These are phyloP conservation scores for Norana najaformis DNA, from an alignment of 2,888 invertebrate species.

Conservation along the genomic window DNA sequence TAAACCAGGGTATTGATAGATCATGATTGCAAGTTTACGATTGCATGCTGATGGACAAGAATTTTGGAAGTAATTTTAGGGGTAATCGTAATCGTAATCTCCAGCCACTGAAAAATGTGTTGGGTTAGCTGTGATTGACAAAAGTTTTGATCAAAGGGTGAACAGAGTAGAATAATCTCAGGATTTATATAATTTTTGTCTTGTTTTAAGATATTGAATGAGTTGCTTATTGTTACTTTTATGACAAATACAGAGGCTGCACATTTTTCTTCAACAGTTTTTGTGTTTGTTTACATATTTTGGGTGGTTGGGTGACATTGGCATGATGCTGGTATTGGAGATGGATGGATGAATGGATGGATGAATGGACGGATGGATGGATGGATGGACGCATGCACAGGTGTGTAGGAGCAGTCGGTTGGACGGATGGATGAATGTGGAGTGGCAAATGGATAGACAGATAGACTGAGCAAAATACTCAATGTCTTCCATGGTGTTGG, in stretches of 20 bases:
- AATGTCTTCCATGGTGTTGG: no score
- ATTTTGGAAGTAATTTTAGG: background rate
- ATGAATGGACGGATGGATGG: background rate
- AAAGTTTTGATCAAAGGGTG: background rate
- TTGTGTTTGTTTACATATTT: background rate
- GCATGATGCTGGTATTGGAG: background rate
- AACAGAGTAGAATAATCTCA: background rate
- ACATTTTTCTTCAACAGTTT: background rate
- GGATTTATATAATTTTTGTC: background rate
- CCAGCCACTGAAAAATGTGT: background rate
- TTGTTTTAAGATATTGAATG: background rate
- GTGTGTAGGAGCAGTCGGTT: background rate
- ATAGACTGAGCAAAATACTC: no score
- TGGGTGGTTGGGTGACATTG: background rate
- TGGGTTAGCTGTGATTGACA: constrained; percentile 2
- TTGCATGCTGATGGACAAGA: background rate
- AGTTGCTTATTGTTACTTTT: background rate
- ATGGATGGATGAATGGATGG: background rate
- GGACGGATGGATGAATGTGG: no score
- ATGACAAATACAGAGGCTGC: background rate
- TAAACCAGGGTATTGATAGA: background rate
- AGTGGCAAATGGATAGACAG: no score
- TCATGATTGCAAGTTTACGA: background rate
- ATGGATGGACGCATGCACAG: background rate
- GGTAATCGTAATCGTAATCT: background rate